Evolutionary conservation across 1,140 invertebrate species (phyloP), one percentile per base, ranked within the genome.

Genomic region (Yoshiicerus persimilis): DNA sequence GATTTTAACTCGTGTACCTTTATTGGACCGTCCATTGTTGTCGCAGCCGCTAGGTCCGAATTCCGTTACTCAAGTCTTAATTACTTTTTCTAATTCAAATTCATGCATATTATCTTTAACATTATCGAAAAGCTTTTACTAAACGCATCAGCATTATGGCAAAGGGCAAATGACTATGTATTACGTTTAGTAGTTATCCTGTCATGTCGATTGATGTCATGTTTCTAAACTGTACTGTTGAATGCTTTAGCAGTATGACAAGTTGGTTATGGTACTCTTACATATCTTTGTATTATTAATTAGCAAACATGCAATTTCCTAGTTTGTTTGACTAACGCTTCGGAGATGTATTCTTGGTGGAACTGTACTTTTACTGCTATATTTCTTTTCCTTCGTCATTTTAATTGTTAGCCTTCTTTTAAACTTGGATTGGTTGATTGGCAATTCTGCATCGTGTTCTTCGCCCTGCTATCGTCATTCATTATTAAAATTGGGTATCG

Each of bases 1-100:
- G 90, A 91, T 70, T 91, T 91, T 66, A 91, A 91, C 84, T 91
- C 89, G 38, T 91, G 90, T 39, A 62, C 89, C 4, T 84, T 91
- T 11, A 88, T 90, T 77, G 89, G 89, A 36, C 56, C 86, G 9
- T 86, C 89, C 9, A 70, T 87, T 34, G 77, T 90, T 32, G 87
- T 91, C 10, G 90, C 89, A 23, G 89, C 89, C 16, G 87, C 90
- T 23, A 91, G 89, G 90, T 91, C 36, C 83, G 84, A 56, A 87
- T 87, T 34, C 83, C 47, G 23, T 27, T 47, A n/a, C n/a, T n/a
- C n/a, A n/a, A 56, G 47, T 56, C n/a, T 56, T n/a, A 56, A 56
- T 56, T 56, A 16, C 4, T 56, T n/a, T 3, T n/a, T 4, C 3
- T 56, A 56, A 5, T 4, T 56, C 47, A 5, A 56, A n/a, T 47